Evolutionary conservation across 2,113 vertebrate genomes (phyloP), one percentile per base, ranked within the genome.

Genomic region (Nestor notabilis): DNA sequence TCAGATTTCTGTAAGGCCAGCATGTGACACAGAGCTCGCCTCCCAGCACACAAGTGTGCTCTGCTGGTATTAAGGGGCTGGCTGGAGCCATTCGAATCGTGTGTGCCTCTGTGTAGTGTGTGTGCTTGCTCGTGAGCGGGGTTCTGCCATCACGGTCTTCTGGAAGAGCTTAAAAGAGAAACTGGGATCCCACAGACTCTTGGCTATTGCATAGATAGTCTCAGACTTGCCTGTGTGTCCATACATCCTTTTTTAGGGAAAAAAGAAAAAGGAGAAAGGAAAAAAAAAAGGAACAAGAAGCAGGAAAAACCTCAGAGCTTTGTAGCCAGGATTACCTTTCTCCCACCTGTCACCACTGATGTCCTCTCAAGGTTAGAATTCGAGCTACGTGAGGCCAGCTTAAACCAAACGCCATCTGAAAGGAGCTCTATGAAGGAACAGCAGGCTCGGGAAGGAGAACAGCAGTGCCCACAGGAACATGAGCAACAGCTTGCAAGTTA

Each of bases 401-500:
- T 89, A 49, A 86, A 93, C 76, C 63, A 8, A 87, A 68, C 88
- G 58, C 81, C 91, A 5, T 88, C 63, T 17, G 85, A 93, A 95
- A 92, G 96, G 96, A 98, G 96, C 97, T 97, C 97, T 90, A 87
- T 98, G 97, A 98, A 98, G 97, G 93, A 97, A 93, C 87, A 44
- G 93, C 96, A 60, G 89, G 74, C 93, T 25, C 90, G 82, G 65
- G 17, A 95, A 81, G 95, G 94, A 97, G 96, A 93, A 91, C 60
- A 49, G 72, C 63, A 95, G 85, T 60, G 85, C 81, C 94, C 93
- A 20, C 60, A 35, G 53, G 93, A 98, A 91, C 97, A 99, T 98
- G 98, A 98, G 92, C 44, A 99, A 91, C 97, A 97, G 97, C 84
- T 87, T 99, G 95, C 99, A 99, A 97, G 98, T 99, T 95, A 98